Evolutionary conservation across 1,140 invertebrate genomes (phyloP).

Genomic region (Trachymyrmex cornetzi): DNA sequence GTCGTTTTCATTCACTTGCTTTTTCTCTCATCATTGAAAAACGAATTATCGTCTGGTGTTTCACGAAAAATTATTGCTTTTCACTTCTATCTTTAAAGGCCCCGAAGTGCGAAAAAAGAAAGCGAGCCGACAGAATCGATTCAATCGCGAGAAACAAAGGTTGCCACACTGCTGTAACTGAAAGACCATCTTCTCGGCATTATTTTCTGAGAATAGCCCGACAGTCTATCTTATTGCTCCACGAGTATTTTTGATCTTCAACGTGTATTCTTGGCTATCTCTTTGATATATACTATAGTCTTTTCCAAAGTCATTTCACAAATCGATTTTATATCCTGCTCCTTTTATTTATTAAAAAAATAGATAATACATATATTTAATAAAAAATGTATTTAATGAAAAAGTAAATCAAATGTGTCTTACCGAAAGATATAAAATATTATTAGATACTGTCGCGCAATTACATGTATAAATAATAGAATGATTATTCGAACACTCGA

Average conservation of each 20-base stretch:
- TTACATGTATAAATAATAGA: constrained; percentile 25
- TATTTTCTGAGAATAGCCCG: constrained; percentile 55
- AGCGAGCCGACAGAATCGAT: constrained; percentile 40
- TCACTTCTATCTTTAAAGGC: constrained; percentile 14
- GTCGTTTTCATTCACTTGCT: constrained; percentile 1
- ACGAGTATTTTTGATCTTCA: constrained; percentile 37
- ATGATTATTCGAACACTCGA: constrained; percentile 15
- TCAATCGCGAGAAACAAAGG: constrained; percentile 63
- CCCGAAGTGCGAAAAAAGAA: not conserved
- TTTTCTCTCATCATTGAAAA: constrained; percentile 27
- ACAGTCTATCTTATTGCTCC: constrained; percentile 16
- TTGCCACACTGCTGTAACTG: constrained; percentile 47
- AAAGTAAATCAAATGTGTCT: not conserved
- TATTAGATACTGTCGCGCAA: not conserved
- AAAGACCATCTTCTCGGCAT: constrained; percentile 62
- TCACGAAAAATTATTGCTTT: constrained; percentile 63
- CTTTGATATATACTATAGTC: not conserved
- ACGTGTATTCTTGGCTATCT: constrained; percentile 32
- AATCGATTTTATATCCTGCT: constrained; percentile 25
- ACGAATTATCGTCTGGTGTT: not conserved
- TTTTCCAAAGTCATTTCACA: constrained; percentile 11
- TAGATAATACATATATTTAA: not conserved
- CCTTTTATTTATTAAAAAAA: not conserved
- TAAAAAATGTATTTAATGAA: not conserved
- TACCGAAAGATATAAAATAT: not conserved